Evolutionary conservation across 2,797 vertebrate genomes (phyloP), one percentile per base, ranked within the genome.

Genomic region (Lutjanus argentimaculatus): DNA sequence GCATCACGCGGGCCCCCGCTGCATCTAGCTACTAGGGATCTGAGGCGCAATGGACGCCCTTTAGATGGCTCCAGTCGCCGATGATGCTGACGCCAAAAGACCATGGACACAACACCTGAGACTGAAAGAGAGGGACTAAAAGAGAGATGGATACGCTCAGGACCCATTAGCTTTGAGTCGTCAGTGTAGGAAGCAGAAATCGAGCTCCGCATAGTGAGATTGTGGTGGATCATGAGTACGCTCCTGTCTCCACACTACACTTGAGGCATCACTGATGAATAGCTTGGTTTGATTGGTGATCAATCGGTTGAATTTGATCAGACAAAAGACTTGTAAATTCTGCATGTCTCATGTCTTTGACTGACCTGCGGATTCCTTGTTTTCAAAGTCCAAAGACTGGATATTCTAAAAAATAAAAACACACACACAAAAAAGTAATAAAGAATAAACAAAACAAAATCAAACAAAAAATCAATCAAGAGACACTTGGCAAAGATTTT

Each of bases 21-120:
- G 59, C 94, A 96, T 96, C 86, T 96, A 94, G 85, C 96, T 94
- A 0, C 94, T 94, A 36, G 97, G 95, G 93, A 95, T 88, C 89
- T 95, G 79, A 90, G 94, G 80, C 93, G 91, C 83, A 94, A 94
- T 11, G 93, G 93, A 69, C 95, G 92, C 49, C 77, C 90, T 2
- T 85, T 90, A 83, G 95, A 95, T 17, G 92, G 93, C 53, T 90
- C 93, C n/a, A 82, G 79, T 67, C 92, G 89, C 36, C 95, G 95
- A 93, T 95, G 93, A 95, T 92, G 84, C 72, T 12, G 67, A 86
- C 9, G 77, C 69, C 79, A 71, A 76, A 11, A 58, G 42, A 90
- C 45, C 74, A 70, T 6, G 7, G 57, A 69, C 57, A 61, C 63
- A 69, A 67, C 46, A 63, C 75, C 68, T 66, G 80, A 85, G 69